Conservation (phyloP, 1,140 invertebrate genomes). For the Trachymyrmex cornetzi region DNA sequence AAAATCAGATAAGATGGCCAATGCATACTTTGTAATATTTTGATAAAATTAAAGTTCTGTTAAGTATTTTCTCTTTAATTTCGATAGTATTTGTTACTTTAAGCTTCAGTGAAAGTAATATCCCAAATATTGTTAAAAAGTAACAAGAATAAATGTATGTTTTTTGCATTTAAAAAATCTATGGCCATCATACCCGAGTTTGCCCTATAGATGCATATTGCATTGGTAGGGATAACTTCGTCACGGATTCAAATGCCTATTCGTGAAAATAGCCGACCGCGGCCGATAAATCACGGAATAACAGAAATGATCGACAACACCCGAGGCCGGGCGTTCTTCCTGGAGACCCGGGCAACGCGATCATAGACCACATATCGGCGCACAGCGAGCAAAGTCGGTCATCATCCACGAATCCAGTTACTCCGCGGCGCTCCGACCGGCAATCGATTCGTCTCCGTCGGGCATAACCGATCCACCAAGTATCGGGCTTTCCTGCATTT, state of each 20-base stretch:
- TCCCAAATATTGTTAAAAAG: too few species aligned
- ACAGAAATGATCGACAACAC: constrained; percentile 65
- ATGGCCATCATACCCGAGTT: too few species aligned
- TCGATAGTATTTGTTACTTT: too few species aligned
- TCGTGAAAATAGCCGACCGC: constrained; percentile 38
- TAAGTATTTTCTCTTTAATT: too few species aligned
- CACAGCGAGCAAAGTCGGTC: constrained; percentile 79
- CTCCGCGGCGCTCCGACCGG: constrained; percentile 67
- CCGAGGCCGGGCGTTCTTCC: constrained; percentile 66
- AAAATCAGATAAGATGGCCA: too few species aligned
- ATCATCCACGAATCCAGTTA: constrained; percentile 81
- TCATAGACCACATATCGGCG: constrained; percentile 63
- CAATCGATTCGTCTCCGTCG: constrained; percentile 84
- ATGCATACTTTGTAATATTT: too few species aligned
- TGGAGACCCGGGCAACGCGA: constrained; percentile 71
- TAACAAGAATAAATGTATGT: too few species aligned
- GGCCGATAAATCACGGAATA: constrained; percentile 65
- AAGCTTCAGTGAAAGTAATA: too few species aligned
- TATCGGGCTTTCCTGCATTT: constrained; percentile 74
- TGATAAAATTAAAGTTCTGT: too few species aligned
- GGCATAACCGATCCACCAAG: constrained; percentile 81
- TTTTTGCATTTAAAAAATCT: too few species aligned
- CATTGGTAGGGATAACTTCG: constrained; percentile 13
- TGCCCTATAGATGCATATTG: too few species aligned
- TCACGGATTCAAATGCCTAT: not conserved